Evolutionary conservation across 2,113 vertebrate genomes (phyloP).

Genomic region (Microtus richardsoni): DNA sequence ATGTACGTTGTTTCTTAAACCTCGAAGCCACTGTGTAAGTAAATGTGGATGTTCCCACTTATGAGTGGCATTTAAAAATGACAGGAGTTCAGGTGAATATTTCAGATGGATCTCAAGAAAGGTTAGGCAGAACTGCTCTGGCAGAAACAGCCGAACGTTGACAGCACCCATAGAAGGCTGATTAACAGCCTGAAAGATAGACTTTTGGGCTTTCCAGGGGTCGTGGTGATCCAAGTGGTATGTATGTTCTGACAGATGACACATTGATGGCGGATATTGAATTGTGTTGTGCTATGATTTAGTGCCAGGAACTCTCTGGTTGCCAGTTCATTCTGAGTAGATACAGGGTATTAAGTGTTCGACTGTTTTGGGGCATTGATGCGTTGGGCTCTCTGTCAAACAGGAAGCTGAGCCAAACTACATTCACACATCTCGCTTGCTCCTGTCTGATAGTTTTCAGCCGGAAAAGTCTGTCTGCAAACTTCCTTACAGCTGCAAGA

Average conservation of each 20-base stretch:
- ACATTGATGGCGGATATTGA: not conserved
- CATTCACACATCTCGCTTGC: not conserved
- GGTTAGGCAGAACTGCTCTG: not conserved
- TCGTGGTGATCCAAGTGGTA: not conserved
- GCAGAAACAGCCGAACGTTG: not conserved
- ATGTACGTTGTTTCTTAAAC: constrained; percentile 49
- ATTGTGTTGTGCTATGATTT: constrained; percentile 1
- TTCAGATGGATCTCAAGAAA: not conserved
- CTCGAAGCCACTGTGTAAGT: constrained; percentile 16
- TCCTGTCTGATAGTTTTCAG: not conserved
- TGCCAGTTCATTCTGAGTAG: constrained; percentile 33
- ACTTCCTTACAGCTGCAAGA: not conserved
- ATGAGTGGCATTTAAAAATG: constrained; percentile 45
- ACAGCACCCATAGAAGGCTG: not conserved
- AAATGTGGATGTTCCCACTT: constrained; percentile 17
- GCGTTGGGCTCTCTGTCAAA: not conserved
- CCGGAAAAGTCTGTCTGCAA: not conserved
- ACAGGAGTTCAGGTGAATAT: not conserved
- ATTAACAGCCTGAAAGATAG: not conserved
- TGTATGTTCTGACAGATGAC: constrained; percentile 38
- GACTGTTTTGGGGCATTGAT: constrained; percentile 27
- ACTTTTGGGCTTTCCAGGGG: not conserved
- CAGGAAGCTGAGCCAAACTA: not conserved
- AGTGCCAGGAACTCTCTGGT: constrained; percentile 17
- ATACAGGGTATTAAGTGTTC: constrained; percentile 19